phyloP scores from a whole-genome alignment of 23 tunicate genomes.

The Trididemnum clinides region DNA sequence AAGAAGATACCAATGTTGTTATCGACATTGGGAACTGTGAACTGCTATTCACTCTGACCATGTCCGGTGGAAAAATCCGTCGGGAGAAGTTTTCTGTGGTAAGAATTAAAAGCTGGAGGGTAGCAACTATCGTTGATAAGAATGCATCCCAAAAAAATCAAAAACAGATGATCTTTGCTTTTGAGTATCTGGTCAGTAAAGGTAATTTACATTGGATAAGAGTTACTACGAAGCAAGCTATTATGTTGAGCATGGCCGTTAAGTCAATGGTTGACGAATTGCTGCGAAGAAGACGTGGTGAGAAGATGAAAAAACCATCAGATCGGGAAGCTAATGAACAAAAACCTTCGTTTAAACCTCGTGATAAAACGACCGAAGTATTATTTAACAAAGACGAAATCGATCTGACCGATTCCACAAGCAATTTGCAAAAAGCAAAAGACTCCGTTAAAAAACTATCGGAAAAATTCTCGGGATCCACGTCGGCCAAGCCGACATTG shows the following conservation, averaged over 20 bases:
- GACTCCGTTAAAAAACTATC: slow-evolving; percentile 48
- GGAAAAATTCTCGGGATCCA: neutral
- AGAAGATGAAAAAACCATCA: slow-evolving; percentile 57
- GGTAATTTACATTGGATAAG: slow-evolving; percentile 76
- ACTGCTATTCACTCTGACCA: slow-evolving; percentile 27
- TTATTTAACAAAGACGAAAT: slow-evolving; percentile 34
- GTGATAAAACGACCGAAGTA: slow-evolving; percentile 64
- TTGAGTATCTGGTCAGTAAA: slow-evolving; percentile 75
- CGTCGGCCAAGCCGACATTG: neutral
- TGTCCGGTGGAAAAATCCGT: neutral
- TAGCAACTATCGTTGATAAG: neutral
- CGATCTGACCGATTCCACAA: neutral
- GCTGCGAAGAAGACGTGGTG: slow-evolving; percentile 66
- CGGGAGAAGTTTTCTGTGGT: slow-evolving; percentile 60
- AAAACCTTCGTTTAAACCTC: slow-evolving; percentile 38
- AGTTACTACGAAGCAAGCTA: slow-evolving; percentile 74
- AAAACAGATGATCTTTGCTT: slow-evolving; percentile 47
- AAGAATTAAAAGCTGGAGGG: slow-evolving; percentile 80
- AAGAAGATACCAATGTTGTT: slow-evolving; percentile 42
- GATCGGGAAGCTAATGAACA: slow-evolving; percentile 6
- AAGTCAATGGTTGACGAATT: slow-evolving; percentile 95
- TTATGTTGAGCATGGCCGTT: slow-evolving; percentile 91
- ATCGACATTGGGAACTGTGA: slow-evolving; percentile 76
- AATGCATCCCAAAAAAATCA: neutral
- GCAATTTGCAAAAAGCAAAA: slow-evolving; percentile 28